Percentiles rank a stretch among this genome's conserved stretches.
Conservation (phyloP, 1,140 invertebrate species). For the Monochamus saltuarius region DNA sequence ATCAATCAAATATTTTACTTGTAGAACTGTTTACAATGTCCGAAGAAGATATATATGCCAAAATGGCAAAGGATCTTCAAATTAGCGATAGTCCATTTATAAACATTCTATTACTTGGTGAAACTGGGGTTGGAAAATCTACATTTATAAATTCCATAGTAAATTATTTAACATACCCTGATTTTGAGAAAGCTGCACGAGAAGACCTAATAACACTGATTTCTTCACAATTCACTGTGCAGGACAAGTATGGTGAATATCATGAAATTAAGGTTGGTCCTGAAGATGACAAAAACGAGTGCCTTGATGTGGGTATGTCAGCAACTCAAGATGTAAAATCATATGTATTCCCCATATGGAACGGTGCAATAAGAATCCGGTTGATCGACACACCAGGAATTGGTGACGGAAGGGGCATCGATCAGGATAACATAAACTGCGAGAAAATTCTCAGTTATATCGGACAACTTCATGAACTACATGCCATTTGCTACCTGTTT, state of each 20-base stretch:
- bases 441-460: constrained; percentile 45
- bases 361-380: constrained; percentile 30
- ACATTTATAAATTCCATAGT: constrained; percentile 47
- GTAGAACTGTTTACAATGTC: too few relatives aligned
- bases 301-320: constrained; percentile 31
- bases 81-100: constrained; percentile 30
- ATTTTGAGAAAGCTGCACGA: constrained; percentile 33
- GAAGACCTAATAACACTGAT: constrained; percentile 36
- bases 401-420: constrained; percentile 39
- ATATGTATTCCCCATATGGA: constrained; percentile 39
- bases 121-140: constrained; percentile 47
- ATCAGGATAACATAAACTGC: constrained; percentile 43
- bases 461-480: constrained; percentile 33
- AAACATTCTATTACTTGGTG: constrained; percentile 45
- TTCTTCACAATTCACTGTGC: constrained; percentile 36
- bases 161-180: constrained; percentile 40
- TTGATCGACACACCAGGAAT: constrained; percentile 46
- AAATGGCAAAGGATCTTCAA: constrained; percentile 3
- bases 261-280: constrained; percentile 21
- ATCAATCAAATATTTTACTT: too few relatives aligned
- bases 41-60: too few relatives aligned
- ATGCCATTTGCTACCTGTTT: constrained; percentile 44
- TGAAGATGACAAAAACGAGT: constrained; percentile 38
- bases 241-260: constrained; percentile 32
- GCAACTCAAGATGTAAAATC: constrained; percentile 42